Base-by-base conservation (phyloP, 2,113 vertebrate species). In the Malurus alboscapulatus region DNA sequence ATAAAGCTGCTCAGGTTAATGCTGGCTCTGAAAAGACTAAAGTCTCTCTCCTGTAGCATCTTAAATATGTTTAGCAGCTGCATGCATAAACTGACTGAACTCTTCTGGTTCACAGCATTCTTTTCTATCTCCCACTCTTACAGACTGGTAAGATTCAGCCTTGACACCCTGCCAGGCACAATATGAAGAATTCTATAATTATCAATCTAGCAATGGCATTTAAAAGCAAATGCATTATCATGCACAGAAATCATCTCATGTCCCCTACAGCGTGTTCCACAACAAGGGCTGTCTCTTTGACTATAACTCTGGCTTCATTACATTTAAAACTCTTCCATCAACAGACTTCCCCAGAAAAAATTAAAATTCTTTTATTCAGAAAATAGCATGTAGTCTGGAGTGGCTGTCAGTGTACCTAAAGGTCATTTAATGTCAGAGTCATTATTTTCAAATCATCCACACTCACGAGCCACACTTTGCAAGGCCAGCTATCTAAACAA, bases 111-210 rank as follows among this genome's bases (percentile, higher is more conserved):
- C 84, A 61, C 78, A 76, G 83, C 81, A 85, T 66, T 57, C 44
- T 96, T 94, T 90, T 63, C 85, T 71, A 83, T 89, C 77, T 96
- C 88, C 72, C 55, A 86, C 48, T 84, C 80, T 84, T 58, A 48
- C 76, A 92, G 26, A 18, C 63, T 95, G 75, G 75, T 81, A 92
- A 73, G 78, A 88, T 91, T 90, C 53, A 92, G 82, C 50, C 71
- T 95, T 97, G 96, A 96, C 90, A 88, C 84, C 90, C 84, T 84
- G 87, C 97, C 94, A 97, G 94, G 91, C 84, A 0, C 94, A 97
- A 97, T 95, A 95, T 96, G 93, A 97, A 95, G 79, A 92, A 94
- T 97, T 97, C 92, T 96, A 92, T 97, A 97, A 97, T 98, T 97
- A 97, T 97, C 81, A 57, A 54, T 84, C 94, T 78, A 95, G 82